These are phyloP conservation scores for Aplysina aerophoba DNA, from an alignment of 37 sponge, comb jelly and placozoan genomes.

Conservation along the genomic window DNA sequence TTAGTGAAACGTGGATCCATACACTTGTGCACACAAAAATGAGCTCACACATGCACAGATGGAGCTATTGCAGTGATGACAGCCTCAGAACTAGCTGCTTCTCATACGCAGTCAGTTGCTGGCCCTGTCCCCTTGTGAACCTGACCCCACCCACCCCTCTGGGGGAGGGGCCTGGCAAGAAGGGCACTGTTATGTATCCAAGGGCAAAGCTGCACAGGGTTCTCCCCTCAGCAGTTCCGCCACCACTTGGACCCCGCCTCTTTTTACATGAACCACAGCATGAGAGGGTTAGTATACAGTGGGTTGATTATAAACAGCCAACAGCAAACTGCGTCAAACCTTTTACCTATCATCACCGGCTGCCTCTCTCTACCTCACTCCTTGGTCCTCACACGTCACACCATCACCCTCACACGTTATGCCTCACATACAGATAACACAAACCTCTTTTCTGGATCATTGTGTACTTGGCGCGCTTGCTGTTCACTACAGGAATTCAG, in stretches of 20 bases:
- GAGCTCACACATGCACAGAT: neutral
- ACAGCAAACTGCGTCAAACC: conserved; percentile 57
- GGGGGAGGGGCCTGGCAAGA: neutral
- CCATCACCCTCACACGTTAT: neutral
- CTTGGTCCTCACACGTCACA: neutral
- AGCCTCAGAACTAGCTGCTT: neutral
- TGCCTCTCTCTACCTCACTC: neutral
- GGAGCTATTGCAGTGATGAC: no score
- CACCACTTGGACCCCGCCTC: neutral
- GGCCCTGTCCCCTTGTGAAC: neutral
- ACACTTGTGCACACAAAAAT: neutral
- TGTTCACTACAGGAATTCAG: conserved; percentile 67
- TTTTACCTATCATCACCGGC: conserved; percentile 89
- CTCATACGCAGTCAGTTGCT: neutral
- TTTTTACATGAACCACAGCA: no score
- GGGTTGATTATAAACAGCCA: neutral
- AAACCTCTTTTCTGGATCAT: conserved; percentile 66
- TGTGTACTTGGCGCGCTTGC: conserved; percentile 70
- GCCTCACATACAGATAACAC: neutral
- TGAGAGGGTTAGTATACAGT: neutral
- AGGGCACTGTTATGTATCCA: neutral
- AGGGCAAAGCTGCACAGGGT: neutral
- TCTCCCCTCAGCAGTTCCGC: neutral
- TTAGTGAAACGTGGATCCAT: no score
- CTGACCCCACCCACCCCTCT: neutral